phyloP scores from a whole-genome alignment of 1,140 invertebrate species.

The Aphaenogaster rudis region DNA sequence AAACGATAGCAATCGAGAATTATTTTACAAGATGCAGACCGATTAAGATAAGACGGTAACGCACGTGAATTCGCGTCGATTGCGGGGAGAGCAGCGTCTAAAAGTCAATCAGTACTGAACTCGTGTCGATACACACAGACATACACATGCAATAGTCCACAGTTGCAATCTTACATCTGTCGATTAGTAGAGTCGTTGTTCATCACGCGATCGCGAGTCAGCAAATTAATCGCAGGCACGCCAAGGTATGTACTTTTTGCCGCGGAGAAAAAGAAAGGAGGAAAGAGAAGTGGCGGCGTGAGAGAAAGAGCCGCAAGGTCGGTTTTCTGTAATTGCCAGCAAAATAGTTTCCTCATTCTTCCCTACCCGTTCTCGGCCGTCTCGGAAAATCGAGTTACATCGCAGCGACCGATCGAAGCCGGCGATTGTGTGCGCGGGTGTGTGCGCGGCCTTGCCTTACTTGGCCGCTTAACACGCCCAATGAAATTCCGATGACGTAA shows the following conservation, averaged over 20 bases:
- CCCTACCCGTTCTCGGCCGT: background rate
- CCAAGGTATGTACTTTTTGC: slow-evolving; percentile 17
- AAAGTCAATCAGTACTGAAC: background rate
- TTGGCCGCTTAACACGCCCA: slow-evolving; percentile 62
- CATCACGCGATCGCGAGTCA: slow-evolving; percentile 60
- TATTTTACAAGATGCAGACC: background rate
- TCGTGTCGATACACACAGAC: background rate
- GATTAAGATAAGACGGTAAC: background rate
- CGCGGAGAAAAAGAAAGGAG: background rate
- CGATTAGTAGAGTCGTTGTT: slow-evolving; percentile 21
- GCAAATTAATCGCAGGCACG: slow-evolving; percentile 55
- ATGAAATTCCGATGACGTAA: slow-evolving; percentile 72
- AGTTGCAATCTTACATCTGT: slow-evolving; percentile 10
- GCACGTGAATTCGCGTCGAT: background rate
- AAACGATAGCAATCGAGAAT: background rate
- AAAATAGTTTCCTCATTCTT: slow-evolving; percentile 56
- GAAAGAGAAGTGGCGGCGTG: background rate
- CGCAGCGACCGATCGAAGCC: slow-evolving; percentile 52
- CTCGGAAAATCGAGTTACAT: slow-evolving; percentile 61
- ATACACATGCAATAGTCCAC: background rate
- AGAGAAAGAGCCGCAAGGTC: slow-evolving; percentile 49
- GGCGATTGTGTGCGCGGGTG: slow-evolving; percentile 36
- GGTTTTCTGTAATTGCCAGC: slow-evolving; percentile 60
- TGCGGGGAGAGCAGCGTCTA: background rate
- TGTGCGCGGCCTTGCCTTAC: slow-evolving; percentile 47